Base-by-base conservation (phyloP, 2,797 vertebrate species). In the Varecia variegata region DNA sequence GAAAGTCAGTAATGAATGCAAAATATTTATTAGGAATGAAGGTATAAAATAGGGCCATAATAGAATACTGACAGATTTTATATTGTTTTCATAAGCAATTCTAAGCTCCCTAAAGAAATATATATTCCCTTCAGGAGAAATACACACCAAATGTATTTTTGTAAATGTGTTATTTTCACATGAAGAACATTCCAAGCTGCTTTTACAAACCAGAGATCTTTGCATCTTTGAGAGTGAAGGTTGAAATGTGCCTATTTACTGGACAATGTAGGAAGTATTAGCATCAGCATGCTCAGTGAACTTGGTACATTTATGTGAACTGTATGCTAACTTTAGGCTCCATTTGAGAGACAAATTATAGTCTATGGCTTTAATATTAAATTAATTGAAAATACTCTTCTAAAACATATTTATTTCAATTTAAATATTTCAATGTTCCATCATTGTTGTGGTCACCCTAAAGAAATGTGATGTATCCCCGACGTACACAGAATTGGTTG, bases 61-160 rank as follows among this genome's bases (percentile, higher is more conserved):
- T 95, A 95, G 88, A 98, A 98, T 81, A 96, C 35, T 85, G 62
- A 93, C 88, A 97, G 70, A 62, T 70, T 97, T 97, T 97, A 71
- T 56, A 97, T 81, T 96, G 56, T 93, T 98, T 98, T 97, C 83
- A 74, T 90, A 97, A 97, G 74, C 92, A 96, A 96, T 98, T 94
- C 84, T 96, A 84, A 96, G 47, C 8, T 97, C 92, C 70, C 38
- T 60, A 76, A 97, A 97, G 83, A 97, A 68, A 87, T 93, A 60
- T 60, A 58, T 60, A 93, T 95, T 96, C 45, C 92, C 73, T 73
- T 3, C 25, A 96, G 95, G 93, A 97, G 82, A 40, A 92, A 27
- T 80, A 96, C 71, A 21, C 23, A 91, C 83, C 2, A 96, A 93
- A 84, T 96, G 35, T 40, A 32, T 74, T 97, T 96, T 96, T 82